Evolutionary conservation across 2,113 vertebrate species (phyloP), one percentile per base, ranked within the genome.

Genomic region (Ardeotis arabs): DNA sequence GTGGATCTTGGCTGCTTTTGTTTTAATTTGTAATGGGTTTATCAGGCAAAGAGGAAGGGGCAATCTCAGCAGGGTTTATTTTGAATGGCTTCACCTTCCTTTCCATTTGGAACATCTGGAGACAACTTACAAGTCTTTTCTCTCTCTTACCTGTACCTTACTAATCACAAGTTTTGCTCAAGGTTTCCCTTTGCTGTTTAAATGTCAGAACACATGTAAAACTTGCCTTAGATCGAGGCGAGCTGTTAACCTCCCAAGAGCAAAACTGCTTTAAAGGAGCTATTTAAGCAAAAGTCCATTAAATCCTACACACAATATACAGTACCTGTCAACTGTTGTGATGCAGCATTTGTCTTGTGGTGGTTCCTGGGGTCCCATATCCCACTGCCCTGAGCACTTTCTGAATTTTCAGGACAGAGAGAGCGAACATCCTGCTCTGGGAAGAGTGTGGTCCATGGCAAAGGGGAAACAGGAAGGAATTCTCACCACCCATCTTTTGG

Each of bases 401-500:
- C 88, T 7, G 4, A 47, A 70, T 78, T 39, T 60, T 21, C 52
- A 69, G 74, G 66, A 70, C 45, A 88, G 45, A 50, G 55, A 7
- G 22, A 83, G 41, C 0, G 0, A 85, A 28, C 27, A 49, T 84
- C 86, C 64, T 82, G 56, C 76, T 78, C 76, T 25, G 80, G 56
- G 52, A 87, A 62, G 49, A 80, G 39, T 23, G 25, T 27, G 10
- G 69, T 79, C 79, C 66, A 24, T 11, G 37, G 84, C 74, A 53
- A 84, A 95, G 74, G 82, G 66, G 74, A 93, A 93, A 31, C 0
- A 2, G 66, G 62, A 87, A 97, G 41, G 81, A 96, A 94, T 95
- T 95, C 87, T 94, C 89, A 89, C 95, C 94, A 96, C 93, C 93
- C 95, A 96, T 96, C 94, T 93, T 96, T 84, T 96, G 93, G 96